Evolutionary conservation across 2,888 invertebrate genomes (phyloP).

Genomic region (Nomada ruficornis): DNA sequence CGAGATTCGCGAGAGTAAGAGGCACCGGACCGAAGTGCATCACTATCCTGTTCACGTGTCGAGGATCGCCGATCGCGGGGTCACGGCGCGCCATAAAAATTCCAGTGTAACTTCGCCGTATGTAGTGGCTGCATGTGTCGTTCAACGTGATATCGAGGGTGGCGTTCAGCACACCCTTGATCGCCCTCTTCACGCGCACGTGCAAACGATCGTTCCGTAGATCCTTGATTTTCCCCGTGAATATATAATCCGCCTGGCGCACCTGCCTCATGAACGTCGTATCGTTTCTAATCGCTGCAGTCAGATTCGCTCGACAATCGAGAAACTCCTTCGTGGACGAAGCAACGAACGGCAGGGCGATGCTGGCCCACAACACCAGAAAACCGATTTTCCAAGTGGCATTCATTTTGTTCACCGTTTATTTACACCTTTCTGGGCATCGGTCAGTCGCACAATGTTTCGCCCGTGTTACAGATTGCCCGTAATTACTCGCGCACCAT

Average conservation of each 20-base stretch:
- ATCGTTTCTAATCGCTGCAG: slow-evolving; percentile 78
- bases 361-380: slow-evolving; percentile 59
- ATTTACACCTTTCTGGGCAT: not conserved
- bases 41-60: slow-evolving; percentile 70
- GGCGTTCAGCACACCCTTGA: slow-evolving; percentile 78
- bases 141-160: slow-evolving; percentile 77
- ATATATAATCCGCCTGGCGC: slow-evolving; percentile 79
- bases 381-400: slow-evolving; percentile 43
- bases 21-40: slow-evolving; percentile 83
- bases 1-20: slow-evolving; percentile 83
- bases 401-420: slow-evolving; percentile 30
- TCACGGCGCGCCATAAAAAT: slow-evolving; percentile 79
- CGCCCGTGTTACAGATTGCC: slow-evolving; percentile 11
- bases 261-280: slow-evolving; percentile 77
- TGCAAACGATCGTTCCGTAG: slow-evolving; percentile 71
- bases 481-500: slow-evolving; percentile 46
- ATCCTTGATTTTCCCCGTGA: slow-evolving; percentile 82
- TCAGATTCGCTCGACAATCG: slow-evolving; percentile 80
- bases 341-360: slow-evolving; percentile 48
- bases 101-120: slow-evolving; percentile 81
- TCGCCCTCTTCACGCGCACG: slow-evolving; percentile 80
- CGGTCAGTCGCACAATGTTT: not conserved
- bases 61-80: slow-evolving; percentile 46
- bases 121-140: slow-evolving; percentile 79
- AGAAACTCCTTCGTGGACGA: slow-evolving; percentile 79